A percentile compares a stretch with the other conserved stretches of the same genome.
These are phyloP conservation scores for Huso huso DNA, from an alignment of 2,797 vertebrate species.

Conservation along the genomic window DNA sequence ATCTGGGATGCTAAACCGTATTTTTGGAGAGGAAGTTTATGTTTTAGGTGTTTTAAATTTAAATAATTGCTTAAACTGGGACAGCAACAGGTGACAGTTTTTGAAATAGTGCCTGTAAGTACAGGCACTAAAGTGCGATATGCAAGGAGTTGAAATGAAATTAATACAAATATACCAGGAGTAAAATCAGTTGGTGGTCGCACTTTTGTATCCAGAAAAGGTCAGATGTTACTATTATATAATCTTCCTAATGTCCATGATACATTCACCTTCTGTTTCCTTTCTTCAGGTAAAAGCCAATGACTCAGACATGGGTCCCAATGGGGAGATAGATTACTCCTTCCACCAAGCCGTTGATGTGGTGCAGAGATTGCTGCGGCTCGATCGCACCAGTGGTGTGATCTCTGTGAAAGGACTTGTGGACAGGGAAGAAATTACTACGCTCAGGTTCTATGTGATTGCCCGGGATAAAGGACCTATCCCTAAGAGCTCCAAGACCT, in stretches of 20 bases:
- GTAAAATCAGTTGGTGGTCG: too few relatives aligned
- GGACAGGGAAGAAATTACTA: constrained; percentile 82
- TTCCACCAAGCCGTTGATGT: constrained; percentile 77
- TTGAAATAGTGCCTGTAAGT: too few relatives aligned
- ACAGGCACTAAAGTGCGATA: too few relatives aligned
- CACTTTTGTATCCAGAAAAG: too few relatives aligned
- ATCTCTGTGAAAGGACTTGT: constrained; percentile 85
- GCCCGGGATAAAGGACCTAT: constrained; percentile 87
- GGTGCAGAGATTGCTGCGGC: constrained; percentile 79
- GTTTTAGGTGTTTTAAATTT: too few relatives aligned
- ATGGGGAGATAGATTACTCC: constrained; percentile 85
- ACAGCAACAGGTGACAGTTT: too few relatives aligned
- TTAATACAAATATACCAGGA: too few relatives aligned
- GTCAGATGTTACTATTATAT: too few relatives aligned
- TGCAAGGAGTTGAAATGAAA: too few relatives aligned
- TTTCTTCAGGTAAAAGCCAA: constrained; percentile 79
- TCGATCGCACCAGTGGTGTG: constrained; percentile 78
- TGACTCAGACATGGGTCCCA: constrained; percentile 82
- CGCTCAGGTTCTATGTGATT: constrained; percentile 81
- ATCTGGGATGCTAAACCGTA: constrained; percentile 41
- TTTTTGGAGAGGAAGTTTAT: constrained; percentile 37
- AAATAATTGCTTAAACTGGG: too few relatives aligned
- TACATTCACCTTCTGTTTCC: constrained; percentile 4
- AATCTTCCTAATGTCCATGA: too few relatives aligned
- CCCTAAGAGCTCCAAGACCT: constrained; percentile 76